Conservation (phyloP, 2,888 invertebrate genomes). For the Notodonta dromedarius region DNA sequence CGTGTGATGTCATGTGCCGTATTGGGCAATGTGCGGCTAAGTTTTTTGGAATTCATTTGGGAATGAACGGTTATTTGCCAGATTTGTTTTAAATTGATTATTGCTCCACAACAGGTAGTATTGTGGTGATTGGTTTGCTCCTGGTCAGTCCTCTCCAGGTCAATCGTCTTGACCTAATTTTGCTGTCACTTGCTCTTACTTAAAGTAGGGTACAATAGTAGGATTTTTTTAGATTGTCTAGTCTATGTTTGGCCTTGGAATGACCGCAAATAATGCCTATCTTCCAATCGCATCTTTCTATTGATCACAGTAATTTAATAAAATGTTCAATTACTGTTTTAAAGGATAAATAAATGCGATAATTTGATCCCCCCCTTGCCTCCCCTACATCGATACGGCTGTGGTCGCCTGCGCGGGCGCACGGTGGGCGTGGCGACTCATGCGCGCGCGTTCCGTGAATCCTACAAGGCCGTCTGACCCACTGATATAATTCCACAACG, state of each 20-base stretch:
- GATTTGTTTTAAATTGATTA: too few species aligned
- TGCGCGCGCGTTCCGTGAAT: conserved; percentile 65
- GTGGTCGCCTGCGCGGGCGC: conserved; percentile 22
- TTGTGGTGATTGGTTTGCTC: too few species aligned
- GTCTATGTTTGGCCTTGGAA: too few species aligned
- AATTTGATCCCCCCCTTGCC: conserved; percentile 26
- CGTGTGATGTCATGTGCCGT: conserved; percentile 8
- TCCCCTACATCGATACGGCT: conserved; percentile 10
- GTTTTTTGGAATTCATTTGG: conserved; percentile 1
- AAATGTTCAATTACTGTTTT: not conserved
- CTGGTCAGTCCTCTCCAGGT: too few species aligned
- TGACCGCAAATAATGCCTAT: too few species aligned
- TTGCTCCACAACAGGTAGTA: too few species aligned
- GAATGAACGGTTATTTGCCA: not conserved
- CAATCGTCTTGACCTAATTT: too few species aligned
- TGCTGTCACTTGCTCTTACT: too few species aligned
- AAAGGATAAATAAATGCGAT: conserved; percentile 18
- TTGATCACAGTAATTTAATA: too few species aligned
- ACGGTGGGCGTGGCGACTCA: conserved; percentile 52
- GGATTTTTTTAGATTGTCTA: too few species aligned
- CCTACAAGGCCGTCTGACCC: conserved; percentile 67
- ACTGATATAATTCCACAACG: conserved; percentile 54
- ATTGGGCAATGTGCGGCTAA: not conserved
- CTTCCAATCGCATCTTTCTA: too few species aligned
- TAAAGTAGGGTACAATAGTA: too few species aligned